Base-by-base conservation (phyloP, 2,888 invertebrate genomes). In the Andrena bucephala region DNA sequence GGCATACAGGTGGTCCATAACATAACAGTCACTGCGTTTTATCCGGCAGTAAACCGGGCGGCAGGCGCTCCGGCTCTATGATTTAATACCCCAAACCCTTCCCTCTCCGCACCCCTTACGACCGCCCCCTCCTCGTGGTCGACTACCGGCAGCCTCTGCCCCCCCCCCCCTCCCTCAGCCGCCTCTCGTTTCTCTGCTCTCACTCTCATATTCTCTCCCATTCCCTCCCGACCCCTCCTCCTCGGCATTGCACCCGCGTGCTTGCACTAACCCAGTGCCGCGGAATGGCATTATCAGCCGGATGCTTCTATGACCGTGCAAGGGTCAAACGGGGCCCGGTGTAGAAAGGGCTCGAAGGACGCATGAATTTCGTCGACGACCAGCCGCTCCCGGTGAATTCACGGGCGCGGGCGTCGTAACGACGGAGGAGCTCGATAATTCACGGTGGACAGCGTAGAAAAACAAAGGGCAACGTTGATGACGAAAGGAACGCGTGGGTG, bases 1-100 rank as follows among this genome's bases (percentile, higher is more conserved):
- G 93, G 93, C 93, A 93, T 93, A 94, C 94, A 94, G 94, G 94
- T 94, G 94, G 94, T 94, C 94, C 94, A 94, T 94, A 94, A 94
- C 93, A 93, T 94, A 94, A 93, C 94, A 94, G 94, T 94, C 93
- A 92, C 93, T 93, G 93, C 93, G 94, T 94, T 94, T 94, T 94
- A 94, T 94, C 93, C 93, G 93, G 93, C 93, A 93, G 94, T 94
- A 93, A 94, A 93, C 94, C 92, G 93, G 57, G 92, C 92, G 92
- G 92, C 92, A 92, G 93, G 92, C 92, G 92, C 93, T 92, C 90
- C 78, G 91, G 90, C 92, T 92, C 93, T 93, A 93, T 94, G 94
- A 94, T 94, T 94, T 94, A 94, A 93, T 94, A 93, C 93, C 92
- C 89, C 90, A 79, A 87, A 90, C 90, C 90, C 84, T 88, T 82